Evolutionary conservation across 2,797 vertebrate genomes (phyloP).

Genomic region (Podarcis lilfordi): DNA sequence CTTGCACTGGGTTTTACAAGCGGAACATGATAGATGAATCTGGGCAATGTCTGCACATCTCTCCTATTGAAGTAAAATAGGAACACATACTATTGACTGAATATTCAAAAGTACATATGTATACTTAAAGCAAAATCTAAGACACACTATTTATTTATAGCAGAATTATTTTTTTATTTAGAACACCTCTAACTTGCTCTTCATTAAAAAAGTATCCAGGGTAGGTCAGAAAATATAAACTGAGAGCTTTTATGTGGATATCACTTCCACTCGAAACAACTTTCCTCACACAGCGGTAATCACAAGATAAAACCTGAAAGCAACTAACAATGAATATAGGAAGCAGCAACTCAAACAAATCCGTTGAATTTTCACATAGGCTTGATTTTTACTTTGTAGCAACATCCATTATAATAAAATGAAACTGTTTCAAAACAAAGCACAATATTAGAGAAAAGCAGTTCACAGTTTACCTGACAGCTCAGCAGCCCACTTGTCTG

Average conservation of each 20-base stretch:
- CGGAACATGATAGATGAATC: too few relatives aligned
- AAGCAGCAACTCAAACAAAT: background rate
- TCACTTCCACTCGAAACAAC: background rate
- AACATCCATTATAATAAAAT: background rate
- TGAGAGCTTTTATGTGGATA: background rate
- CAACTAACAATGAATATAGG: background rate
- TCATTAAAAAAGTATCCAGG: too few relatives aligned
- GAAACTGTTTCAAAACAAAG: background rate
- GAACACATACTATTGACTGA: background rate
- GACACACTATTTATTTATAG: background rate
- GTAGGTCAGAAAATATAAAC: background rate
- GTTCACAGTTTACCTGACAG: constrained; percentile 85
- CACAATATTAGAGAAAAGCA: background rate
- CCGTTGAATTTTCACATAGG: background rate
- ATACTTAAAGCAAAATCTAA: background rate
- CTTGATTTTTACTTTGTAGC: background rate
- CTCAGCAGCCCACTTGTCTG: constrained; percentile 93
- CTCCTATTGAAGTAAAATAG: background rate
- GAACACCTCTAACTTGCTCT: too few relatives aligned
- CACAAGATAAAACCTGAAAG: background rate
- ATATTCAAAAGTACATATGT: background rate
- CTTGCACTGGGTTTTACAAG: too few relatives aligned
- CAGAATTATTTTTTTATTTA: background rate
- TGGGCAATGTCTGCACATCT: background rate
- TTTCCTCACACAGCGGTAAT: background rate